These are phyloP conservation scores for Harpagoxenus sublaevis DNA, from an alignment of 2,888 invertebrate genomes.

Conservation along the genomic window DNA sequence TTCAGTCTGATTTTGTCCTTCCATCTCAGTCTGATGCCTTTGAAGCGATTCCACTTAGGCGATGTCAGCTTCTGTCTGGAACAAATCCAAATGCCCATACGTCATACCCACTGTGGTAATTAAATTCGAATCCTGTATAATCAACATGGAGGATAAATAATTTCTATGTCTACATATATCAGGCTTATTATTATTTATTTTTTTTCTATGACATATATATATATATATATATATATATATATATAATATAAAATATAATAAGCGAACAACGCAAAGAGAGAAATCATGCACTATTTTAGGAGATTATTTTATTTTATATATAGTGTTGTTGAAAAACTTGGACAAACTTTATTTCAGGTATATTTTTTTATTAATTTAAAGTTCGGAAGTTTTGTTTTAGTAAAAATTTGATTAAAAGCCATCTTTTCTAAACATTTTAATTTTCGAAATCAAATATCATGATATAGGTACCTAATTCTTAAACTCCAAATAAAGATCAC, in stretches of 20 bases:
- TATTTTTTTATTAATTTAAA: neutral
- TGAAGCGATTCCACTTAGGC: constrained; percentile 99
- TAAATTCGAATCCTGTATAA: neutral
- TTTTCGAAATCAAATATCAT: neutral
- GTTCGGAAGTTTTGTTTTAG: neutral
- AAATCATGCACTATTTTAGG: neutral
- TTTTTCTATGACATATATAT: neutral
- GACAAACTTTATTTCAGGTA: neutral
- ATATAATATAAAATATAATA: neutral
- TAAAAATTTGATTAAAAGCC: neutral
- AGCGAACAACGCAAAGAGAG: neutral
- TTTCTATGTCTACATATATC: neutral
- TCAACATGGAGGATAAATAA: neutral
- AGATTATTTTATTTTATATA: neutral
- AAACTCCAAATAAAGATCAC: neutral
- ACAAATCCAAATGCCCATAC: constrained; percentile 83
- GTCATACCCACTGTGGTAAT: constrained; percentile 72
- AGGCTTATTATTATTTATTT: neutral
- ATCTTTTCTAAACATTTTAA: neutral
- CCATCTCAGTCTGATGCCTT: constrained; percentile 98
- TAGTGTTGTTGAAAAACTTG: neutral
- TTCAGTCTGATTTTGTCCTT: constrained; percentile 99
- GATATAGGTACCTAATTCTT: neutral
- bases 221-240: too few relatives aligned
- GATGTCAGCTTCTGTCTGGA: constrained; percentile 99